Evolutionary conservation across 2,797 vertebrate genomes (phyloP), one percentile per base, ranked within the genome.

Genomic region (Melanotaenia boesemani): DNA sequence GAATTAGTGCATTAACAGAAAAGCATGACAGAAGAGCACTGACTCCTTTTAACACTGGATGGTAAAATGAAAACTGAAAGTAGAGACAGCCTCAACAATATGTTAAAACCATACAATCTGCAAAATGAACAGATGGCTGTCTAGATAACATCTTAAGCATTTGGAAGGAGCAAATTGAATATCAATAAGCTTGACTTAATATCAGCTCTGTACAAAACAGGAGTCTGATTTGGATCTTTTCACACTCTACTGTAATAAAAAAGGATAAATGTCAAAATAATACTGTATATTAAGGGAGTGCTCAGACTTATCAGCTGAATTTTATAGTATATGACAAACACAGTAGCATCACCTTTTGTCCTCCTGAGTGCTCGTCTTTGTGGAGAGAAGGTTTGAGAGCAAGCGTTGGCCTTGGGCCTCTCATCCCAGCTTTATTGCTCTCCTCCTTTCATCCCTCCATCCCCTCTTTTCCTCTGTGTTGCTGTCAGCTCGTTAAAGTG

Each of bases 401-500:
- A 75, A 55, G 69, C 57, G 76, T 74, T 81, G 83, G 85, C 90
- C 89, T 91, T 90, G 88, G 65, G 81, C 84, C 67, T 82, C 76
- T 81, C 77, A 66, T 90, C 77, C 78, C 76, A 9, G 37, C 87
- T 90, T 90, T 91, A 89, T 90, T 67, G 61, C 79, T 22, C 76
- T 82, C 73, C 70, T 56, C 74, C 73, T 60, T 63, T 79, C 77
- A 75, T 77, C 72, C 72, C 68, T 54, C 63, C 59, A 63, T 71
- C 60, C 76, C 58, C 16, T 57, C 70, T 77, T 72, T 68, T 86
- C 80, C 62, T 60, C 70, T 63, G 64, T 39, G 34, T 76, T 54
- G 72, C 86, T 68, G 78, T 84, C 85, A 81, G 84, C 89, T 91
- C 86, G 55, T 92, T 91, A 88, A 88, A 85, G 75, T 90, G 91